A percentile compares a stretch with the other conserved stretches of the same genome.
These are phyloP conservation scores for Drosophila birchii DNA, from an alignment of 2,888 invertebrate species.

Conservation along the genomic window DNA sequence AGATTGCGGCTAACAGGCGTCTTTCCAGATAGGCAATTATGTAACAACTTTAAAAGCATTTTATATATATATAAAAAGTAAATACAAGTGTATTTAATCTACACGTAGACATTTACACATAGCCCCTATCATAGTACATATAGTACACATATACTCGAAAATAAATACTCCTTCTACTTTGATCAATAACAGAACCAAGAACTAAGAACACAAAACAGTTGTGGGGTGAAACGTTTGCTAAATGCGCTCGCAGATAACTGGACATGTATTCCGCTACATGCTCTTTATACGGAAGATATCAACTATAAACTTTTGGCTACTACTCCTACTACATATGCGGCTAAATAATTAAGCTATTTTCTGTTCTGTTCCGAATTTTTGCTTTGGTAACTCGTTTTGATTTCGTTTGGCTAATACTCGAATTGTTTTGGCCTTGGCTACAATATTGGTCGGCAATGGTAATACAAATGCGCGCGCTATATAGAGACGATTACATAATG, in stretches of 20 bases:
- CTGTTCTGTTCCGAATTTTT: constrained; percentile 44
- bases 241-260: constrained; percentile 31
- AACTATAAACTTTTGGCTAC: constrained; percentile 62
- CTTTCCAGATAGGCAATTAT: constrained; percentile 48
- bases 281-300: constrained; percentile 49
- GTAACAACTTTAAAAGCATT: constrained; percentile 67
- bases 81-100: constrained; percentile 39
- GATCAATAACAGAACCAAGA: constrained; percentile 48
- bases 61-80: constrained; percentile 61
- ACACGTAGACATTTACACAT: constrained; percentile 52
- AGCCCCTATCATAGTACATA: constrained; percentile 33
- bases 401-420: constrained; percentile 66
- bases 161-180: constrained; percentile 59
- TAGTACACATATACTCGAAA: constrained; percentile 51
- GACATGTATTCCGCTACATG: constrained; percentile 12
- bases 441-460: constrained; percentile 50
- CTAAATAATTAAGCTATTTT: constrained; percentile 39
- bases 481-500: constrained; percentile 37
- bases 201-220: constrained; percentile 47
- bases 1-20: constrained; percentile 47
- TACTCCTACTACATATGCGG: constrained; percentile 59
- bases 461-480: constrained; percentile 37
- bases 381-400: constrained; percentile 64
- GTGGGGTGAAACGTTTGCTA: constrained; percentile 22
- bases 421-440: constrained; percentile 66